A percentile compares a stretch with the other conserved stretches of the same genome.
phyloP scores from a whole-genome alignment of 2,888 invertebrate species.

The Dermolepida albohirtum region DNA sequence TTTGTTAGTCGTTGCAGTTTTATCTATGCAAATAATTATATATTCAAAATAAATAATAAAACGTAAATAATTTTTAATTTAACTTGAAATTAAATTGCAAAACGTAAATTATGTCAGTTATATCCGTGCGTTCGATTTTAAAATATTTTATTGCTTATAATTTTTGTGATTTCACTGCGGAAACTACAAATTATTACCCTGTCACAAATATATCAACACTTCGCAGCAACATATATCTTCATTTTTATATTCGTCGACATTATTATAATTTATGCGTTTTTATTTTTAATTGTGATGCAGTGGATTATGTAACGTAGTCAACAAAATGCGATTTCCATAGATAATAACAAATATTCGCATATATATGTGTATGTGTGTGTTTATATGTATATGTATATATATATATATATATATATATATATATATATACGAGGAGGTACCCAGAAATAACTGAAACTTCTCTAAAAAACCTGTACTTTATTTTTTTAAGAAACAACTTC shows the following conservation, averaged over 20 bases:
- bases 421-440: too few relatives aligned
- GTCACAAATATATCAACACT: slow-evolving; percentile 43
- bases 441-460: too few relatives aligned
- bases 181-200: slow-evolving; percentile 43
- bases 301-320: slow-evolving; percentile 9
- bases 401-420: too few relatives aligned
- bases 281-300: slow-evolving; percentile 14
- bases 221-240: slow-evolving; percentile 34
- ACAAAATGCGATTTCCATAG: slow-evolving; percentile 1
- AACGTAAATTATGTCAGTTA: slow-evolving; percentile 41
- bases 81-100: slow-evolving; percentile 42
- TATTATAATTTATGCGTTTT: slow-evolving; percentile 32
- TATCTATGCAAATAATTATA: slow-evolving; percentile 42
- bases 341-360: too few relatives aligned
- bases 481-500: too few relatives aligned
- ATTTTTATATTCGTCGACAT: slow-evolving; percentile 33
- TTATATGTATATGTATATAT: too few relatives aligned
- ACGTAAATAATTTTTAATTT: slow-evolving; percentile 45
- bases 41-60: slow-evolving; percentile 43
- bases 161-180: slow-evolving; percentile 42
- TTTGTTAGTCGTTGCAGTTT: slow-evolving; percentile 24
- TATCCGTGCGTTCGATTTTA: slow-evolving; percentile 41
- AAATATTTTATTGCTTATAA: slow-evolving; percentile 46
- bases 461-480: too few relatives aligned
- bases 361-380: too few relatives aligned